Evolutionary conservation across 2,113 vertebrate species (phyloP), one percentile per base, ranked within the genome.

Genomic region (Microtus montanus): DNA sequence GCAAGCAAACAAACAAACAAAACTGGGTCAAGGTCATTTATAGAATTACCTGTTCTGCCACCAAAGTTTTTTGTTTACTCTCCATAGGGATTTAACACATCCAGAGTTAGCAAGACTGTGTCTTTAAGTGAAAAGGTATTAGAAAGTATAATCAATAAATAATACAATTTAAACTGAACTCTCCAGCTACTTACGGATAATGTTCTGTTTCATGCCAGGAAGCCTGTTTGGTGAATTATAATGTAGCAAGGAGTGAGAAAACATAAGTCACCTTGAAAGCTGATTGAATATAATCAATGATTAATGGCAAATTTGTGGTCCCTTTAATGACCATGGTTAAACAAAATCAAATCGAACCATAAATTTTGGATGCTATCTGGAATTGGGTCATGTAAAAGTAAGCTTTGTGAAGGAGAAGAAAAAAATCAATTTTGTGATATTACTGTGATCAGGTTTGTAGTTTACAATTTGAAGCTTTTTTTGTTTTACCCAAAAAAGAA

Each of bases 261-360:
- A 87, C 26, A 95, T 95, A 96, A 98, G 98, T 98, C 98, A 98
- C 97, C 98, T 98, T 98, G 98, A 98, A 94, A 98, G 92, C 94
- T 98, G 97, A 98, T 98, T 97, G 97, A 98, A 98, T 93, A 97
- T 92, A 97, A 96, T 97, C 96, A 94, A 97, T 98, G 98, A 98
- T 98, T 98, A 98, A 98, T 97, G 91, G 90, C 77, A 98, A 98
- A 97, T 97, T 98, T 97, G 97, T 97, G 94, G 95, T 97, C 95
- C 92, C 91, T 97, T 97, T 97, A 96, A 98, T 97, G 97, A 98
- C 13, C 89, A 78, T n/a, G 97, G 97, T 97, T 97, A 98, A 97
- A 98, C 96, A 97, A 98, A 97, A 96, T 97, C n/a, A 98, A 97
- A 98, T 84, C 96, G 95, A 98, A 96, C 94, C 93, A 98, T 98